Evolutionary conservation across 2,797 vertebrate species (phyloP), one percentile per base, ranked within the genome.

Genomic region (Arctocebus calabarensis): DNA sequence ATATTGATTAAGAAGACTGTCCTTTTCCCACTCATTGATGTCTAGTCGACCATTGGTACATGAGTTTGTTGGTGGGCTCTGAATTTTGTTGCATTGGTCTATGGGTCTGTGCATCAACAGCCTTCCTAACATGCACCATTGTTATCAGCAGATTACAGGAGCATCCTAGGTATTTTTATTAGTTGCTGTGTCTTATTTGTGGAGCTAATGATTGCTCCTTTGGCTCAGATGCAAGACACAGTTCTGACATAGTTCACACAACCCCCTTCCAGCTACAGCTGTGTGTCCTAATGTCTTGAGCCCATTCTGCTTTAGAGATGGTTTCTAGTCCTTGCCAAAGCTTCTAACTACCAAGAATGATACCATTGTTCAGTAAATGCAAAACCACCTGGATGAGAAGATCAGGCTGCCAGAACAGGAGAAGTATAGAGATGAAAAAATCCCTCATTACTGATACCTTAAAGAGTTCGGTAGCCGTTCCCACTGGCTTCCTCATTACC

Each of bases 311-410:
- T 74, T 73, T 64, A 95, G 68, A 93, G 78, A 96, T 74, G 40
- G 25, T 40, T 94, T 84, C 70, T 68, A 86, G 20, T 11, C 2
- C 37, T 62, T 92, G 70, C 86, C 55, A 55, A 55, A 77, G 82
- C 25, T 71, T 85, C 68, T 95, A 66, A 75, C 34, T 84, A 66
- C 48, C 52, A 93, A 70, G 43, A 93, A 86, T 83, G 40, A 62
- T 85, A 57, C 32, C 23, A 13, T 83, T 77, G 52, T 81, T 90
- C 59, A 93, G 64, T 96, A 81, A 52, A 66, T 40, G 43, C 62
- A 57, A 95, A 78, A 84, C 22, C 37, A 37, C 37, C 8, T 64
- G 57, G 70, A 95, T 95, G 75, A 68, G 87, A 94, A 79, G 25
- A 48, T 78, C 78, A 66, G 13, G 19, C 43, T 81, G 34, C n/a